These are phyloP conservation scores for Rugalucina vietnamica DNA, from an alignment of 2,888 invertebrate genomes.

Conservation along the genomic window DNA sequence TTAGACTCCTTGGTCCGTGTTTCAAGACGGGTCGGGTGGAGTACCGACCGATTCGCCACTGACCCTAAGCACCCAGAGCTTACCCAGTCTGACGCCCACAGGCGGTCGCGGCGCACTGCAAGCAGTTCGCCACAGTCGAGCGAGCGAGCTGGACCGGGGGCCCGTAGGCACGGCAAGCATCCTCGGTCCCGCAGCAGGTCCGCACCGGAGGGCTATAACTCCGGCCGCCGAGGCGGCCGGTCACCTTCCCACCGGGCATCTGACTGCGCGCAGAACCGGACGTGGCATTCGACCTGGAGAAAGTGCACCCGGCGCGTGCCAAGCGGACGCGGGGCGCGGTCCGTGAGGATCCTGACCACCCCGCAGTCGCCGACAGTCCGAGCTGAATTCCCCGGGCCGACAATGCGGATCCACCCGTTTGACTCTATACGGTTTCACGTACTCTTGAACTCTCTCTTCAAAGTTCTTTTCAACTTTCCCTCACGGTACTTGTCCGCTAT, in stretches of 20 bases:
- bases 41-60: slow-evolving; percentile 64
- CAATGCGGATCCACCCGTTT: slow-evolving; percentile 83
- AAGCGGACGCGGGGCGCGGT: slow-evolving; percentile 86
- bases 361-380: slow-evolving; percentile 76
- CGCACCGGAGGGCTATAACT: slow-evolving; percentile 31
- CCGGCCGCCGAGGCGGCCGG: slow-evolving; percentile 22
- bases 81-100: slow-evolving; percentile 25
- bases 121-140: slow-evolving; percentile 51
- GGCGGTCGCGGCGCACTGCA: slow-evolving; percentile 40
- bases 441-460: slow-evolving; percentile 88
- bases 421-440: slow-evolving; percentile 85
- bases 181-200: slow-evolving; percentile 54
- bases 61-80: slow-evolving; percentile 55
- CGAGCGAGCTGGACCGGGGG: neutral
- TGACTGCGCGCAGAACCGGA: slow-evolving; percentile 83
- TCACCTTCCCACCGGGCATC: slow-evolving; percentile 52
- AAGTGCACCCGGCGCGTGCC: slow-evolving; percentile 86
- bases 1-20: slow-evolving; percentile 91
- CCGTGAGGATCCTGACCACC: slow-evolving; percentile 85
- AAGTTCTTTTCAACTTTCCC: slow-evolving; percentile 88
- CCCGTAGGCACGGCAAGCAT: slow-evolving; percentile 21
- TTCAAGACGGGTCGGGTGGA: slow-evolving; percentile 89
- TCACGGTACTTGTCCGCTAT: slow-evolving; percentile 89
- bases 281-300: slow-evolving; percentile 68
- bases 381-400: slow-evolving; percentile 51